Percentiles rank a stretch among this genome's conserved stretches.
Conservation (phyloP, 2,888 invertebrate genomes). For the Phymatocera aterrima region DNA sequence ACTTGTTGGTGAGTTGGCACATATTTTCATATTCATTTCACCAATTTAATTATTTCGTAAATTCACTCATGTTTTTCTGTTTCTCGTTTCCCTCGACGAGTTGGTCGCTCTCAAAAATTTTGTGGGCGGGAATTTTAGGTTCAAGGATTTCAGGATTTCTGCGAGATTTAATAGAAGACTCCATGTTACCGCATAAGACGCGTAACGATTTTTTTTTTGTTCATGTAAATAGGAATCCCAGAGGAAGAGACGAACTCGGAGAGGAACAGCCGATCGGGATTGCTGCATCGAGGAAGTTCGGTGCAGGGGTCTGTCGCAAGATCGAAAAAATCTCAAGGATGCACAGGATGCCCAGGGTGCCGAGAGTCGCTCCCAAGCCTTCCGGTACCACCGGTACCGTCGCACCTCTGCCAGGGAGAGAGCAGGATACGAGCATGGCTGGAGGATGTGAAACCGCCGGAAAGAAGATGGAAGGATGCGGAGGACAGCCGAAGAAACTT, state of each 20-base stretch:
- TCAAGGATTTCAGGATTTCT: not conserved
- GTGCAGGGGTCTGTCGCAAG: slow-evolving; percentile 56
- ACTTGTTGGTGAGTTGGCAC: slow-evolving; percentile 75
- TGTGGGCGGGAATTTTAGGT: not conserved
- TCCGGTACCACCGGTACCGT: slow-evolving; percentile 54
- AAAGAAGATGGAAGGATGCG: slow-evolving; percentile 60
- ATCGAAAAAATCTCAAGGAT: slow-evolving; percentile 76
- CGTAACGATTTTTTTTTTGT: not conserved
- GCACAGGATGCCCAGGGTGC: slow-evolving; percentile 84
- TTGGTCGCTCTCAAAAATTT: not conserved
- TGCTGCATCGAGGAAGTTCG: slow-evolving; percentile 52
- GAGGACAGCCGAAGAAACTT: slow-evolving; percentile 51
- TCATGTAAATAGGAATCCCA: slow-evolving; percentile 79
- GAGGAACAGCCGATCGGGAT: slow-evolving; percentile 56
- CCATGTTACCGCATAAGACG: too few species aligned
- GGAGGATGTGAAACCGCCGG: slow-evolving; percentile 68
- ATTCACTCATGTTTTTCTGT: not conserved
- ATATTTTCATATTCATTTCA: not conserved
- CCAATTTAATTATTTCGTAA: too few species aligned
- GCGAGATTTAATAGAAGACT: too few species aligned
- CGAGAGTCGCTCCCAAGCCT: slow-evolving; percentile 64
- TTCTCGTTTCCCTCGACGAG: not conserved
- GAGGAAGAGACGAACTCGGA: slow-evolving; percentile 82
- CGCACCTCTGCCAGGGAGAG: slow-evolving; percentile 65
- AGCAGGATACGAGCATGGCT: slow-evolving; percentile 71